Evolutionary conservation across 1,140 invertebrate species (phyloP).

Genomic region (Caenorhabditis elegans): DNA sequence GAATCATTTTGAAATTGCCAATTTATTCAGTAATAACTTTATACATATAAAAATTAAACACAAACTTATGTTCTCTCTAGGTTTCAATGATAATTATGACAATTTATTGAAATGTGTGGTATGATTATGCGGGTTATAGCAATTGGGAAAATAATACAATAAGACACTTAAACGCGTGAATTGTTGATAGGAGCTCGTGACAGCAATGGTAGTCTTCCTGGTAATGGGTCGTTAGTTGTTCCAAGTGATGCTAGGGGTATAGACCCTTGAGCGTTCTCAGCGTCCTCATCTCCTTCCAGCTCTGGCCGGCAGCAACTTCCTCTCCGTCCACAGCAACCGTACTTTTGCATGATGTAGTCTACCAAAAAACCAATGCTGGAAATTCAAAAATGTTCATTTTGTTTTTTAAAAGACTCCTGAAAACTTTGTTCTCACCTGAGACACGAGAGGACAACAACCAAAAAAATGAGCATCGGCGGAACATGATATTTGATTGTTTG

Average conservation of each 20-base stretch:
- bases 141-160: too few relatives aligned
- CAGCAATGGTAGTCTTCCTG: background rate
- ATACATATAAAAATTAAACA: too few relatives aligned
- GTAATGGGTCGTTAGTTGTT: background rate
- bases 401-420: too few relatives aligned
- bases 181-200: background rate
- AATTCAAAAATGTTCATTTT: too few relatives aligned
- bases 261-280: background rate
- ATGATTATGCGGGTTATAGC: too few relatives aligned
- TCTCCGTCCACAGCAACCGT: background rate
- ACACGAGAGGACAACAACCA: background rate
- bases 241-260: background rate
- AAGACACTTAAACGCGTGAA: background rate
- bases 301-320: background rate
- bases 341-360: background rate
- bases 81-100: too few relatives aligned
- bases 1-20: too few relatives aligned
- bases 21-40: too few relatives aligned
- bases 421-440: background rate
- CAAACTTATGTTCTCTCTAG: too few relatives aligned
- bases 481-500: background rate
- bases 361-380: background rate
- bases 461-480: background rate
- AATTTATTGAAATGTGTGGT: too few relatives aligned
- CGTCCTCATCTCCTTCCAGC: background rate